Evolutionary conservation across 2,888 invertebrate species (phyloP), one percentile per base, ranked within the genome.

Genomic region (Anodontia alba): DNA sequence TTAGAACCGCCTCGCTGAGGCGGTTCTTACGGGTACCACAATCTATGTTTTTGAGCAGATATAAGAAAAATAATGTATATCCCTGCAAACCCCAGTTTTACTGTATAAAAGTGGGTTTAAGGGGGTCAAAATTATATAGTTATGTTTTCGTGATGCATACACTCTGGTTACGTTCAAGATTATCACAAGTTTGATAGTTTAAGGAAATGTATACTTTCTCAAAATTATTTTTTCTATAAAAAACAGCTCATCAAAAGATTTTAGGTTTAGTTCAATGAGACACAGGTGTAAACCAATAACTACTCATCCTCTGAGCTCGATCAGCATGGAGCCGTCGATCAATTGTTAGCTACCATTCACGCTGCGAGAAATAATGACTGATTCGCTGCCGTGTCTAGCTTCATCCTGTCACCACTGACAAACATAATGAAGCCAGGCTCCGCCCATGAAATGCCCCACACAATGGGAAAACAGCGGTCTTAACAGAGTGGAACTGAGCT

Each of bases 401-500:
- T 31, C 62, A 33, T 20, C 62, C 62, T 62, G 62, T 62, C 62
- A 62, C 33, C 17, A 23, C 33, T n/a, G 62, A 33, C 33, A 15
- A 62, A 23, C 62, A 62, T 62, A 62, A 62, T 62, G 62, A 62
- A 62, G 62, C 33, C 29, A 33, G 62, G 20, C 78, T 57, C 71
- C 84, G 81, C 84, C 84, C 43, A 20, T 20, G 8, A 10, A 33
- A 29, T 62, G 62, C 62, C 62, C 62, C 62, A 62, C 62, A 62
- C 62, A 62, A 62, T 62, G 62, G 62, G 29, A 26, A 33, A 20
- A 62, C 62, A 62, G 62, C 62, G 62, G 62, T 23, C 62, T 62
- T 62, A 62, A 62, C 62, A 62, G 62, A 62, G 10, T 62, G 62
- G 62, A 62, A 73, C 78, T 57, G 75, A 82, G 81, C 84, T 70